A percentile compares a stretch with the other conserved stretches of the same genome.
Evolutionary conservation across 1,140 invertebrate species (phyloP).

Genomic region (Drosophila obscura): DNA sequence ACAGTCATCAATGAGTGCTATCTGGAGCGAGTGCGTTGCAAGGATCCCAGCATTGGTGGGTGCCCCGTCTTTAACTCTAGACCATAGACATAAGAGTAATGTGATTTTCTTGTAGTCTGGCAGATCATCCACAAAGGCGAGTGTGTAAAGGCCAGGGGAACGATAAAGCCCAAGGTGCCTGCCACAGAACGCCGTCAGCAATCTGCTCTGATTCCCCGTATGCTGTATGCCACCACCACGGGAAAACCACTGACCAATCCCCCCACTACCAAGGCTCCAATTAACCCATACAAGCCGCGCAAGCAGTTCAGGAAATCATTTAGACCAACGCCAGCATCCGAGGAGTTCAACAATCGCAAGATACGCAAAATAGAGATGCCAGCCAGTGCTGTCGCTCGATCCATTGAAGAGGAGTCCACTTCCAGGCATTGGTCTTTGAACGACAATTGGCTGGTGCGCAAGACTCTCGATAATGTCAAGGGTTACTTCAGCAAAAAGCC

Average conservation of each 20-base stretch:
- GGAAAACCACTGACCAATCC: background rate
- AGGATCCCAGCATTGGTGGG: constrained; percentile 64
- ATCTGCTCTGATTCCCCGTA: constrained; percentile 15
- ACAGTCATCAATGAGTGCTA: constrained; percentile 78
- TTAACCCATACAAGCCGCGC: background rate
- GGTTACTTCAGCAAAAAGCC: constrained; percentile 32
- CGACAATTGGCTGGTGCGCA: constrained; percentile 57
- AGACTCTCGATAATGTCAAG: constrained; percentile 43
- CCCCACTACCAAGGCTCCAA: constrained; percentile 1
- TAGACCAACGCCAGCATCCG: constrained; percentile 12
- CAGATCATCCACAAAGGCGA: constrained; percentile 53
- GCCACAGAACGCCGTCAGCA: background rate
- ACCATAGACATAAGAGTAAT: background rate
- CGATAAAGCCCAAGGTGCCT: constrained; percentile 3
- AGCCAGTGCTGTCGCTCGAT: background rate
- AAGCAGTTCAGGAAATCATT: constrained; percentile 3
- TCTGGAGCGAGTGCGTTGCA: constrained; percentile 65
- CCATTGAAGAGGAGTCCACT: constrained; percentile 11
- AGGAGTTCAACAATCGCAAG: constrained; percentile 60
- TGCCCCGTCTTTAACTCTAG: background rate
- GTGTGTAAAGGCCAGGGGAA: constrained; percentile 21
- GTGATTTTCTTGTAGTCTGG: constrained; percentile 38
- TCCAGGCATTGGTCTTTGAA: constrained; percentile 28
- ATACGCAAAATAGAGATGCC: constrained; percentile 57
- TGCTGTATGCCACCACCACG: constrained; percentile 30